Evolutionary conservation across 2,888 invertebrate genomes (phyloP), one percentile per base, ranked within the genome.

Genomic region (Dolichomitus sp.): DNA sequence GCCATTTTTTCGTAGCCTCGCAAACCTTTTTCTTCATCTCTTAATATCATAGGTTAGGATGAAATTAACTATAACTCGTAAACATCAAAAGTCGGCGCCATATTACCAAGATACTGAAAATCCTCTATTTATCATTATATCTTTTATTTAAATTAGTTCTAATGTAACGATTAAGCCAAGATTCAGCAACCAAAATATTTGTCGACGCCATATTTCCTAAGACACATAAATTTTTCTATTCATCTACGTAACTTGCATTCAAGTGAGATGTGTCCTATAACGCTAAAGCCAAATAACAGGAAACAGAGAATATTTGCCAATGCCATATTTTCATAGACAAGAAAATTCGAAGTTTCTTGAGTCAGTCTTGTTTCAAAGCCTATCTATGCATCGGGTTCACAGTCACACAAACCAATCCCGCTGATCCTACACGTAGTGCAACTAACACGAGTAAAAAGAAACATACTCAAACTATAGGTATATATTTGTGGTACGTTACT

Each of bases 391-490:
- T 65, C 52, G 52, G 65, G 63, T 33, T 70, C 23, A 30, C 42
- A 40, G 30, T 40, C 57, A 33, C 23, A 27, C 50, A 48, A 33
- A 65, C 70, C 48, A 48, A 48, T 48, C 54, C 42, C 42, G 63
- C 63, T 33, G 27, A 23, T 65, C 66, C 40, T 59, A 68, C 59
- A 54, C 68, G 52, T 11, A 68, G 69, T 40, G 52, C 48, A 69
- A 45, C 52, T 42, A 74, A 80, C 69, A 80, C 33, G 33, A 33
- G 37, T 11, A 69, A 74, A 80, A 74, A 33, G 61, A 59, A 66
- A 68, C 19, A 57, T 2, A 27, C 30, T 68, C 12, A 23, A 69
- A 54, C 59, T 42, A 80, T 57, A 33, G 40, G 70, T 61, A 66
- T 45, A 74, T 63, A 40, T 37, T 19, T 37, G 37, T 37, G 19